These are phyloP conservation scores for Mustela erminea DNA, from an alignment of 2,797 vertebrate genomes.

Conservation along the genomic window DNA sequence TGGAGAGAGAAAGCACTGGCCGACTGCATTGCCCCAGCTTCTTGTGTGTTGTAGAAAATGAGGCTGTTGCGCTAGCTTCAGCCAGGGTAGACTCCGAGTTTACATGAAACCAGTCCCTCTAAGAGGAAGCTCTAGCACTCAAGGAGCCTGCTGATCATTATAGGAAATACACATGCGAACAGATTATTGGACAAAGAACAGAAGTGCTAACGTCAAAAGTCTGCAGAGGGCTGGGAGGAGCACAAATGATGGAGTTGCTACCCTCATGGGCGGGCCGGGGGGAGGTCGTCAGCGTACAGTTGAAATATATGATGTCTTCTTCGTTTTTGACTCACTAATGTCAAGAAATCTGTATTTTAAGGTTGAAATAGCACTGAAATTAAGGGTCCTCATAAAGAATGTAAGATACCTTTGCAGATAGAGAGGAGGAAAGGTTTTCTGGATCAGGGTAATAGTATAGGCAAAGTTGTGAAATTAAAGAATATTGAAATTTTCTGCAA, in stretches of 20 bases:
- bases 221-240: neutral
- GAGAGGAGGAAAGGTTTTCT: neutral
- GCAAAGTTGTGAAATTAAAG: neutral
- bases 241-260: neutral
- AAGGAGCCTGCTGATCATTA: neutral
- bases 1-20: rapidly evolving
- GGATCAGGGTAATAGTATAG: neutral
- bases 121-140: neutral
- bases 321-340: neutral
- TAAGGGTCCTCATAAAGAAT: neutral
- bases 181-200: neutral
- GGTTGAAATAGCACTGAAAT: neutral
- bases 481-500: neutral
- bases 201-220: neutral
- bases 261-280: rapidly evolving
- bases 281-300: neutral
- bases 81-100: rapidly evolving
- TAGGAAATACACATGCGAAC: neutral
- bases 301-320: neutral
- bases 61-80: neutral
- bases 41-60: neutral
- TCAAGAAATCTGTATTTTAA: neutral
- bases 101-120: neutral
- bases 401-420: neutral
- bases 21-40: rapidly evolving